phyloP scores from a whole-genome alignment of 2,888 invertebrate species.

The Tholera decimalis region DNA sequence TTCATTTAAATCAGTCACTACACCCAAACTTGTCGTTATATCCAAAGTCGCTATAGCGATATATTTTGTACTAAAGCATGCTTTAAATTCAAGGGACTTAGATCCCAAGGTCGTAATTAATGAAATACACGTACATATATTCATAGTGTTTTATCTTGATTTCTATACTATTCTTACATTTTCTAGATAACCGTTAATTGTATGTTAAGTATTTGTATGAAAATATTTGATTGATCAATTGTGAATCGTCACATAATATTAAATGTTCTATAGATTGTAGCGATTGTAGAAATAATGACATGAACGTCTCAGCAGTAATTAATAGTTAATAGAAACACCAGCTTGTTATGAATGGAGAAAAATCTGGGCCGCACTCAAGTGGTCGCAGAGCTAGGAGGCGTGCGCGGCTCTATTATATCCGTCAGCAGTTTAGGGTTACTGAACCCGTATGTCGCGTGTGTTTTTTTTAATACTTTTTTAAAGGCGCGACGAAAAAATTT shows the following conservation, averaged over 20 bases:
- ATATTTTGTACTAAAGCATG: too few relatives aligned
- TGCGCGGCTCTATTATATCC: conserved; percentile 62
- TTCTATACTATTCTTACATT: neutral
- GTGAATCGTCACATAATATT: neutral
- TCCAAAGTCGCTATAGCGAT: too few relatives aligned
- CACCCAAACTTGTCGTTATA: too few relatives aligned
- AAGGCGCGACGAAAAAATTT: conserved; percentile 30
- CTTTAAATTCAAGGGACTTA: too few relatives aligned
- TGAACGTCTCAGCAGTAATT: conserved; percentile 35
- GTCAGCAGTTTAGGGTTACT: conserved; percentile 77
- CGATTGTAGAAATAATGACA: conserved; percentile 10
- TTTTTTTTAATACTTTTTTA: conserved; percentile 49
- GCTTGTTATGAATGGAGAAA: conserved; percentile 66
- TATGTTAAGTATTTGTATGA: conserved; percentile 3
- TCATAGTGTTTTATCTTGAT: conserved; percentile 6
- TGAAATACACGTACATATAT: too few relatives aligned
- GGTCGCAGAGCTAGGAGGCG: conserved; percentile 64
- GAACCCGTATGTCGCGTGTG: conserved; percentile 70
- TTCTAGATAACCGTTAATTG: neutral
- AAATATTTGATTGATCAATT: neutral
- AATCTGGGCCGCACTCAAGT: conserved; percentile 76
- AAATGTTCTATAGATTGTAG: neutral
- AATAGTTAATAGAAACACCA: conserved; percentile 61
- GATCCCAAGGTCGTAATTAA: too few relatives aligned
- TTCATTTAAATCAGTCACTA: too few relatives aligned